Base-by-base conservation (phyloP, 2,797 vertebrate genomes). In the Alectoris magna region DNA sequence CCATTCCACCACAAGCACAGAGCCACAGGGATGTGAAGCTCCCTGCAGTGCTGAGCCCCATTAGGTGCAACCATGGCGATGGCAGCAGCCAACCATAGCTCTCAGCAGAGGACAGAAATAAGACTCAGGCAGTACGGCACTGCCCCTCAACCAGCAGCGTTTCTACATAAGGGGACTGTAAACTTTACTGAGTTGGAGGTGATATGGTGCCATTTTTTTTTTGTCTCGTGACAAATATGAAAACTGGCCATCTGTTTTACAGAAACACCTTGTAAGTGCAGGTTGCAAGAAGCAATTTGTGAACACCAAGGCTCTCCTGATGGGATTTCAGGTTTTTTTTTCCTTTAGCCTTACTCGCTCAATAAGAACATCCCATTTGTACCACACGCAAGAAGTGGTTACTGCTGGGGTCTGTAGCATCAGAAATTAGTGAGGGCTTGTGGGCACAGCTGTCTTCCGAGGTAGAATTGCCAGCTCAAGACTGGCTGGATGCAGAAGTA, bases 41-140 rank as follows among this genome's bases (percentile, higher is more conserved):
- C 71, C 41, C 24, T 38, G 39, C 71, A 44, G 41, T 29, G 38
- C 58, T 1, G 0, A 84, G 74, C 41, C 36, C 62, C 48, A 11
- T 41, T 29, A 70, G 41, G 27, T 2, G 1, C 0, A 0, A 16
- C 6, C 48, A 21, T 24, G 2, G 0, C 19, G 22, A 71, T 72
- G 59, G 59, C 3, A 0, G 6, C 23, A 72, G 55, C 76, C 75
- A 1, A 0, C 51, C 31, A 14, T 10, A 81, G 34, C 23, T 75
- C 43, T 58, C n/a, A 62, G 62, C 84, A 59, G 41, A 64, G 49
- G 41, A 24, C 72, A 73, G 72, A 64, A 72, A 5, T 46, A 55
- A 86, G 44, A 22, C 14, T 23, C 26, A 4, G 49, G 17, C 1
- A 6, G 5, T 60, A 17, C 4, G 38, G 53, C 1, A 1, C 43